Evolutionary conservation across 2,888 invertebrate species (phyloP), one percentile per base, ranked within the genome.

Genomic region (Serripes groenlandicus): DNA sequence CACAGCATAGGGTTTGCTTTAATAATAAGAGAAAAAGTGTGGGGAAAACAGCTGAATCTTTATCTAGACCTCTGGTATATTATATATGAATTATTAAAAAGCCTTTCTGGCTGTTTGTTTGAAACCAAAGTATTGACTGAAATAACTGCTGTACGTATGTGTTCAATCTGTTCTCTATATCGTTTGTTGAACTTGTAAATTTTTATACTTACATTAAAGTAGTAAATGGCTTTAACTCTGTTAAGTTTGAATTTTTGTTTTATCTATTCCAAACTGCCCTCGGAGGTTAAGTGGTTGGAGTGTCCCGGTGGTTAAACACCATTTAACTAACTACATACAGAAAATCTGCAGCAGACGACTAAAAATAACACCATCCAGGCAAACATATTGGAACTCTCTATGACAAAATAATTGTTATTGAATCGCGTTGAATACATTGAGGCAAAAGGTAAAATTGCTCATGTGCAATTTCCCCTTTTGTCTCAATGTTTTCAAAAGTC

Each of bases 181-280:
- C 21, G 49, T 49, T 49, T 49, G 49, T 49, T 49, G 49, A 49
- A 49, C 18, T 56, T 66, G 66, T 66, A 66, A n/a, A 35, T 66
- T 66, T 66, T 66, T 66, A 66, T 66, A 66, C 66, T 66, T 34
- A 11, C 35, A 66, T 66, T 35, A 5, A 15, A 66, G 23, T 66
- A 66, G 66, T 66, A 66, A 66, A 66, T 66, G 37, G 37, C 66
- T 62, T 4, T 66, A 42, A 34, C 28, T 66, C 66, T 66, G 35
- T 35, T 62, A 34, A 62, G 32, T 30, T 28, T 3, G 3, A 7
- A 30, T 60, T 49, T 49, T 49, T 49, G 21, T 1, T 49, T 1
- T 49, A 49, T 49, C 18, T 21, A 49, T 49, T 21, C 49, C 49
- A n/a, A n/a, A n/a, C n/a, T n/a, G n/a, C n/a, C n/a, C n/a, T n/a